Evolutionary conservation across 2,113 vertebrate species (phyloP).

Genomic region (Galeopterus variegatus): DNA sequence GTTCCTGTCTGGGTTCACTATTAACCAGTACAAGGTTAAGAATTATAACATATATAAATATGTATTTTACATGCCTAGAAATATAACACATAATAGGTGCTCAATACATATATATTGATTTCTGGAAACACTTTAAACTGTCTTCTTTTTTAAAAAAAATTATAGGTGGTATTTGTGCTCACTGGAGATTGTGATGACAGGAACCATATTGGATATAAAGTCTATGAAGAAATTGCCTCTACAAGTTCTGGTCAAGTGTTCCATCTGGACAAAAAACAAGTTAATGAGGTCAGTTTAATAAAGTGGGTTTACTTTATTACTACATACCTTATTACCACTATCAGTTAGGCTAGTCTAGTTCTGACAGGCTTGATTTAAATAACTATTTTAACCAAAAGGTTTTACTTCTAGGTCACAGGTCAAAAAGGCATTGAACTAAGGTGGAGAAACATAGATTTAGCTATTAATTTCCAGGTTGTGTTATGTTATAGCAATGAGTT

Average conservation of each 20-base stretch:
- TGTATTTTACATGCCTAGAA: neutral
- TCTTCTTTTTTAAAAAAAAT: neutral
- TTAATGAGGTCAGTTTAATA: constrained; percentile 95
- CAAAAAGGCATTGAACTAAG: neutral
- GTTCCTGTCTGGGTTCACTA: neutral
- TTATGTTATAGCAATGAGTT: neutral
- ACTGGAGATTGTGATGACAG: constrained; percentile 99
- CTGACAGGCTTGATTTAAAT: neutral
- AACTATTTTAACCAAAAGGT: neutral
- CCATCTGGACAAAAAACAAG: constrained; percentile 99
- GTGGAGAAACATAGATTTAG: neutral
- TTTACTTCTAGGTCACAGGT: neutral
- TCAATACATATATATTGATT: neutral
- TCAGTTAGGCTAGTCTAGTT: neutral
- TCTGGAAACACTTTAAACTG: neutral
- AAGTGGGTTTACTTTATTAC: neutral
- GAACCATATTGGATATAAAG: constrained; percentile 96
- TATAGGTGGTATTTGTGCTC: constrained; percentile 98
- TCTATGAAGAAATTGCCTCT: constrained; percentile 98
- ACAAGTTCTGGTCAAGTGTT: constrained; percentile 99
- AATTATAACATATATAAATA: neutral
- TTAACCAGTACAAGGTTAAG: neutral
- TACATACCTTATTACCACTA: neutral
- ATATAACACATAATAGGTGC: neutral
- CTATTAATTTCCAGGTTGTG: constrained; percentile 8